Evolutionary conservation across 2,888 invertebrate genomes (phyloP).

Genomic region (Luperina testacea): DNA sequence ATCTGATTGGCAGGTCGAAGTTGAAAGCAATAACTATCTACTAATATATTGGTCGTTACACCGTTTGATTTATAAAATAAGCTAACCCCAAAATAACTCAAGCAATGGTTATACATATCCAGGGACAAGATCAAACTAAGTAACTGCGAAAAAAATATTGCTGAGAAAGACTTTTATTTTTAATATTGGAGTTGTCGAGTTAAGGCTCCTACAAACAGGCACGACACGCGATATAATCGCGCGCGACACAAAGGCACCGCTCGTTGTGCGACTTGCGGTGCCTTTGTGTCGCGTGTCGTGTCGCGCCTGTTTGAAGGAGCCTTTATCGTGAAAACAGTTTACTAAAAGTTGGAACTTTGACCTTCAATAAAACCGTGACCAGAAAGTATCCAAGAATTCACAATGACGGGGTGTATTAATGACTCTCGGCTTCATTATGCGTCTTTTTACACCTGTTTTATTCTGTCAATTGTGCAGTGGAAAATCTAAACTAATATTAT

Average conservation of each 20-base stretch:
- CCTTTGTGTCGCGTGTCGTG: too few species aligned
- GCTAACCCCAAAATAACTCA: not conserved
- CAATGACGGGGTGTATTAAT: not conserved
- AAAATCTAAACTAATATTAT: not conserved
- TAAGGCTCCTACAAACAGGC: too few species aligned
- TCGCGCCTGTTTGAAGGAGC: too few species aligned
- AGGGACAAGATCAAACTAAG: not conserved
- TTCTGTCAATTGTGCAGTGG: not conserved
- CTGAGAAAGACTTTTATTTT: not conserved
- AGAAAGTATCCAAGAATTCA: not conserved
- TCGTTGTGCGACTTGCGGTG: too few species aligned
- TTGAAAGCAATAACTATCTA: conserved; percentile 41
- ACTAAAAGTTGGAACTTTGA: not conserved
- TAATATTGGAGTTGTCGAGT: not conserved
- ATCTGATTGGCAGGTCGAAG: conserved; percentile 56
- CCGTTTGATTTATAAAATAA: conserved; percentile 12
- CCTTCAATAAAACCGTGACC: not conserved
- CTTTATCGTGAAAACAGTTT: too few species aligned
- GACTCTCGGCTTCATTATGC: not conserved
- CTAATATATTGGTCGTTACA: conserved; percentile 4
- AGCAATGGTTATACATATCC: not conserved
- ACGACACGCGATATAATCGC: too few species aligned
- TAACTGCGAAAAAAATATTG: not conserved
- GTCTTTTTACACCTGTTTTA: not conserved
- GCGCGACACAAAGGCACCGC: too few species aligned